phyloP scores from a whole-genome alignment of 2,888 invertebrate genomes.

The Acleris laterana region DNA sequence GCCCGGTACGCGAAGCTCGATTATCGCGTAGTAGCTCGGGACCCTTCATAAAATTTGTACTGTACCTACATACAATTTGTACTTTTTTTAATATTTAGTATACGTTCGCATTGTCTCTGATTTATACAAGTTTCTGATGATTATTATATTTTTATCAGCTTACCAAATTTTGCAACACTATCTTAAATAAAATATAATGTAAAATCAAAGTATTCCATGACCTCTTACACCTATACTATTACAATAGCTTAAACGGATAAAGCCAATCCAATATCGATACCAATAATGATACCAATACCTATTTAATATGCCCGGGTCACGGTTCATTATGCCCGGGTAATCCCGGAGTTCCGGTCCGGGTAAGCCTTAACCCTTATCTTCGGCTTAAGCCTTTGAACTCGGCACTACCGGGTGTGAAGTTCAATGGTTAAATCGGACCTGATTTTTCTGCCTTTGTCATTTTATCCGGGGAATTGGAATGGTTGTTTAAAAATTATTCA shows the following conservation, averaged over 20 bases:
- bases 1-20: too few relatives aligned
- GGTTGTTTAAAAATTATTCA: not conserved
- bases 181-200: too few relatives aligned
- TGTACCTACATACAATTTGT: too few relatives aligned
- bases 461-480: not conserved
- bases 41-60: too few relatives aligned
- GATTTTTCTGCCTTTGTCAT: not conserved
- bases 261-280: constrained; percentile 7
- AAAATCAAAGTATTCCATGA: too few relatives aligned
- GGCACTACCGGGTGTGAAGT: constrained; percentile 3
- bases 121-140: too few relatives aligned
- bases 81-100: too few relatives aligned
- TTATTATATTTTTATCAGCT: too few relatives aligned
- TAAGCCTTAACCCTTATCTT: constrained; percentile 16
- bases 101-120: too few relatives aligned
- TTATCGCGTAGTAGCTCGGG: too few relatives aligned
- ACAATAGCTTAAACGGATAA: not conserved
- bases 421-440: not conserved
- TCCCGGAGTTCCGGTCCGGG: constrained; percentile 20
- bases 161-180: too few relatives aligned
- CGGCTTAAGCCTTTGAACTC: constrained; percentile 26
- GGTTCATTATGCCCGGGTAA: constrained; percentile 36
- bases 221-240: not conserved
- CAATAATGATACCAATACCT: constrained; percentile 20
- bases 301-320: constrained; percentile 34